Evolutionary conservation across 2,888 invertebrate genomes (phyloP).

Genomic region (Crocallis elinguaria): DNA sequence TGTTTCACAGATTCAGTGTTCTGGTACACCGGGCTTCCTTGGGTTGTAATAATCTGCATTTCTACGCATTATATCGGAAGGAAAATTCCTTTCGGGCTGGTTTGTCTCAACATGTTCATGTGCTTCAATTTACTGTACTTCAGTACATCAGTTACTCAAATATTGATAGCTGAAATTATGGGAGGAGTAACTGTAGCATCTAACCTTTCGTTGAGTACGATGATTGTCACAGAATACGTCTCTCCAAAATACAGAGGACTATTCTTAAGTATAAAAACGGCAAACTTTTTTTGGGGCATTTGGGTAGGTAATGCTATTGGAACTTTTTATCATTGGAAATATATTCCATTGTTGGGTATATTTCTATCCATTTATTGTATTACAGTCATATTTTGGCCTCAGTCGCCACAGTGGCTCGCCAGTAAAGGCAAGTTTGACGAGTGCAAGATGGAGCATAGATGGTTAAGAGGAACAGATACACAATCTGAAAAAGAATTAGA

Average conservation of each 20-base stretch:
- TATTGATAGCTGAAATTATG: slow-evolving; percentile 6
- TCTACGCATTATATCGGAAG: slow-evolving; percentile 32
- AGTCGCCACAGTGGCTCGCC: slow-evolving; percentile 45
- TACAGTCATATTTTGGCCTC: slow-evolving; percentile 29
- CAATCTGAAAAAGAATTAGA: slow-evolving; percentile 34
- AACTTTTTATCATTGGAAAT: slow-evolving; percentile 40
- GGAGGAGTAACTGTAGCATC: background rate
- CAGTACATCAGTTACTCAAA: background rate
- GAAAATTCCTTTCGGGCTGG: slow-evolving; percentile 33
- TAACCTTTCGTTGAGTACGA: slow-evolving; percentile 20
- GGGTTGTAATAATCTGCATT: slow-evolving; percentile 36
- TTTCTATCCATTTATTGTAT: slow-evolving; percentile 19
- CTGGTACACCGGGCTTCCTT: slow-evolving; percentile 38
- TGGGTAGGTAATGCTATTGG: slow-evolving; percentile 45
- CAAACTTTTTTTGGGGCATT: slow-evolving; percentile 39
- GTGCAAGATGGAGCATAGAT: slow-evolving; percentile 32
- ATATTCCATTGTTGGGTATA: slow-evolving; percentile 34
- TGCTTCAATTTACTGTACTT: slow-evolving; percentile 21
- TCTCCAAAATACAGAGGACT: slow-evolving; percentile 37
- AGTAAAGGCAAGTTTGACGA: slow-evolving; percentile 41
- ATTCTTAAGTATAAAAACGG: slow-evolving; percentile 40
- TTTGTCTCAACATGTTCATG: slow-evolving; percentile 23
- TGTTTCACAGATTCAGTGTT: slow-evolving; percentile 44
- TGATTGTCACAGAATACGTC: slow-evolving; percentile 38
- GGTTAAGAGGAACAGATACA: slow-evolving; percentile 37